Base-by-base conservation (phyloP, 1,140 invertebrate species). In the Zeugodacus cucurbitae region DNA sequence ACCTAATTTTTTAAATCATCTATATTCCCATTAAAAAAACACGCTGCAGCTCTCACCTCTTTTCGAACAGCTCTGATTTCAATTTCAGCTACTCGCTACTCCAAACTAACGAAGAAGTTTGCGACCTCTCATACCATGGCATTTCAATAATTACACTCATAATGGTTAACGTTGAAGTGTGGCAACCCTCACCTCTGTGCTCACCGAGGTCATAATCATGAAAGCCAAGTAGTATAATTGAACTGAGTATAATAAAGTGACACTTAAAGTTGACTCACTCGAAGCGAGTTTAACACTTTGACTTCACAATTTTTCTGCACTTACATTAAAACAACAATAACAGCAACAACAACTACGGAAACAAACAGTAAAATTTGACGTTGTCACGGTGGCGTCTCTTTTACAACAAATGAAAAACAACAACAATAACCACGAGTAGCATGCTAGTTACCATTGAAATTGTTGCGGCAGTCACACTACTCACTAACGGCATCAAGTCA, bases 201-300 rank as follows among this genome's bases (percentile, higher is more conserved):
- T 22, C 3, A 32, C 22, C n/a, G 34, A 20, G 17, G 26, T 1
- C 26, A 17, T 11, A 54, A 54, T 17, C 70, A 82, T 82, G 22
- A 82, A 82, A 41, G 74, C 41, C 74, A 48, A 82, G 41, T 48
- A 82, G 41, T 48, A 29, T 82, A 82, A 82, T 82, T 82, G 74
- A 44, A 82, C 22, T 8, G 74, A 82, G 74, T 48, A 82, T 82
- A 82, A 82, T 82, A 82, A 82, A 82, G 41, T 82, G 74, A 82
- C 74, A 82, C 74, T 82, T 82, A 82, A 82, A 82, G 41, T 82
- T 82, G 74, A 82, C 22, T 48, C 74, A 82, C 74, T 82, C 74
- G 74, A 44, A 82, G 14, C n/a, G 74, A 82, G 74, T 82, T 82
- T 48, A 82, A 82, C 74, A 82, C 74, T 82, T 82, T 82, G 74